These are phyloP conservation scores for Phataginus tricuspis DNA, from an alignment of 2,797 vertebrate genomes.

Conservation along the genomic window DNA sequence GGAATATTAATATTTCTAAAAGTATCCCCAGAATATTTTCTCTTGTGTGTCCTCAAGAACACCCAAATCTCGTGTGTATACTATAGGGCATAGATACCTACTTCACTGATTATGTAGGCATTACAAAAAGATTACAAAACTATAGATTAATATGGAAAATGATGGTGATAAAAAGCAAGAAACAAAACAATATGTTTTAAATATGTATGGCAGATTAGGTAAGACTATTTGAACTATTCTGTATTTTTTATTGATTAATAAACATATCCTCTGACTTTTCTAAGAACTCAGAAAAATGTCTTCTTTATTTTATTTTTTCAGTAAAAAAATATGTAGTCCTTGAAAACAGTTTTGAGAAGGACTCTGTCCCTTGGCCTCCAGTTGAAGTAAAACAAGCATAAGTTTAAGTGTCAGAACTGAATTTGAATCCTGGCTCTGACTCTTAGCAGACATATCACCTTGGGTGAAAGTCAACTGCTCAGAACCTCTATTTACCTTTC, in stretches of 20 bases:
- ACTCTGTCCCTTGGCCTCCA: not conserved
- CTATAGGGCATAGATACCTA: not conserved
- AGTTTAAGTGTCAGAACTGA: not conserved
- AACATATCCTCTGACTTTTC: not conserved
- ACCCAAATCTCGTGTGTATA: conserved; percentile 4
- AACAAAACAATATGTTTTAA: not conserved
- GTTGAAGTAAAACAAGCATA: not conserved
- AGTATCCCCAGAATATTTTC: not conserved
- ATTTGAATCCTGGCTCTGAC: not conserved
- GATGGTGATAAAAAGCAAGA: not conserved
- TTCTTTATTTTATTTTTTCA: not conserved
- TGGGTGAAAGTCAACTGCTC: not conserved
- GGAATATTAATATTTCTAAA: not conserved
- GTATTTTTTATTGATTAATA: not conserved
- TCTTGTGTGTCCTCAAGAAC: not conserved
- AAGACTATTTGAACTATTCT: not conserved
- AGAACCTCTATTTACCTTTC: not conserved
- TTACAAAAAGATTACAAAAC: not conserved
- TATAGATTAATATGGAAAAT: not conserved
- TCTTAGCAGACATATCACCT: not conserved
- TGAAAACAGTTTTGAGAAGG: not conserved
- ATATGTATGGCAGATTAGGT: not conserved
- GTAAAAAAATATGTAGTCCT: not conserved
- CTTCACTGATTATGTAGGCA: not conserved
- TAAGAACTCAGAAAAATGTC: not conserved